Evolutionary conservation across 23 tunicate genomes (phyloP).

Genomic region (Styela clava): DNA sequence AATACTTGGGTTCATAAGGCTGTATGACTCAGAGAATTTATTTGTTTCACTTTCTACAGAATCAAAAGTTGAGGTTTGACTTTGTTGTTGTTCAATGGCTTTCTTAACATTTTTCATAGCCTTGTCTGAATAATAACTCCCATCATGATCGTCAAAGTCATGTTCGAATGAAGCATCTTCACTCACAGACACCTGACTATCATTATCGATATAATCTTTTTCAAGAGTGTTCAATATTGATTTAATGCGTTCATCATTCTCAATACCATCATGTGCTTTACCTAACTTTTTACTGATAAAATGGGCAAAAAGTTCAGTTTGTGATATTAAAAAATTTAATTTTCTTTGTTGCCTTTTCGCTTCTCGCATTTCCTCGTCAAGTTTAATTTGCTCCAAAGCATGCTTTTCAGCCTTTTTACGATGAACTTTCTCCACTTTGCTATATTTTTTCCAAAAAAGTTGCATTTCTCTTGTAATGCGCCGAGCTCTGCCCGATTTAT

Average conservation of each 20-base stretch:
- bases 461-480: conserved; percentile 74
- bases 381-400: conserved; percentile 54
- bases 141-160: conserved; percentile 10
- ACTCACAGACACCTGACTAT: conserved; percentile 2
- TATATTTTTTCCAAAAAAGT: conserved; percentile 77
- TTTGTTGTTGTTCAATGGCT: conserved; percentile 19
- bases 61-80: conserved; percentile 8
- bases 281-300: conserved; percentile 45
- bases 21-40: neutral
- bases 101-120: conserved; percentile 26
- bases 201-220: conserved; percentile 18
- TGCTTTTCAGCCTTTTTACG: conserved; percentile 76
- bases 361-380: conserved; percentile 69
- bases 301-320: conserved; percentile 78
- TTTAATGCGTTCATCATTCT: neutral
- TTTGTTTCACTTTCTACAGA: neutral
- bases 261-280: conserved; percentile 9
- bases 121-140: conserved; percentile 11
- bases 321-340: conserved; percentile 63
- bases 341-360: conserved; percentile 57
- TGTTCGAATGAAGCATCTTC: neutral
- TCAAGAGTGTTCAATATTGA: conserved; percentile 10
- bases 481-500: conserved; percentile 45
- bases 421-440: conserved; percentile 70
- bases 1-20: neutral